Percentiles rank a stretch among this genome's conserved stretches.
Evolutionary conservation across 2,797 vertebrate genomes (phyloP).

Genomic region (Macrochelys suwanniensis): DNA sequence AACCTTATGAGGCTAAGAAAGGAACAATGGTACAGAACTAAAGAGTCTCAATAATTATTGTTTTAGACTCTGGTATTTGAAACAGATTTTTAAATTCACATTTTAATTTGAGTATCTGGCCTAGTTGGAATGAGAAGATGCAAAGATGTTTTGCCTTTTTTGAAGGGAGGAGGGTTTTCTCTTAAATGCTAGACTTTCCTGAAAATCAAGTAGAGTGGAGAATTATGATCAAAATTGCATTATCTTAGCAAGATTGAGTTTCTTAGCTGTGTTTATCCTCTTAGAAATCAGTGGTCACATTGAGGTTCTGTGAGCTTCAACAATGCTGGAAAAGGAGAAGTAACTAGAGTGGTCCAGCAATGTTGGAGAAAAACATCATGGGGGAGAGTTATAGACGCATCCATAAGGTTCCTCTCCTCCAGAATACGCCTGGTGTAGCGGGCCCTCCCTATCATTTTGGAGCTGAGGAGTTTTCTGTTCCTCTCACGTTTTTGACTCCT

Average conservation of each 20-base stretch:
- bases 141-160: not conserved
- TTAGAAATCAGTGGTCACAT: not conserved
- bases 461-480: too few species aligned
- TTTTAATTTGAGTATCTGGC: not conserved
- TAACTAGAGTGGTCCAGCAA: not conserved
- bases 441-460: not conserved
- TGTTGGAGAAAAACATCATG: not conserved
- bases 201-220: not conserved
- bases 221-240: not conserved
- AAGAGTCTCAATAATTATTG: not conserved
- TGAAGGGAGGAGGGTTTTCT: not conserved
- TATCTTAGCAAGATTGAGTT: not conserved
- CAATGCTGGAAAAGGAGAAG: conserved; percentile 5
- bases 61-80: conserved; percentile 20
- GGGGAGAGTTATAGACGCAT: not conserved
- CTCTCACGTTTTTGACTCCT: too few species aligned
- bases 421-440: not conserved
- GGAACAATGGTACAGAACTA: conserved; percentile 12
- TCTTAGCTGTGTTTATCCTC: not conserved
- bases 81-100: conserved; percentile 1
- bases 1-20: conserved; percentile 43
- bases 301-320: not conserved
- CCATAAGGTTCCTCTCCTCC: not conserved
- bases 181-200: not conserved
- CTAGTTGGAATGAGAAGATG: not conserved